Evolutionary conservation across 2,888 invertebrate species (phyloP), one percentile per base, ranked within the genome.

Genomic region (Lepetodrilus schrolli): DNA sequence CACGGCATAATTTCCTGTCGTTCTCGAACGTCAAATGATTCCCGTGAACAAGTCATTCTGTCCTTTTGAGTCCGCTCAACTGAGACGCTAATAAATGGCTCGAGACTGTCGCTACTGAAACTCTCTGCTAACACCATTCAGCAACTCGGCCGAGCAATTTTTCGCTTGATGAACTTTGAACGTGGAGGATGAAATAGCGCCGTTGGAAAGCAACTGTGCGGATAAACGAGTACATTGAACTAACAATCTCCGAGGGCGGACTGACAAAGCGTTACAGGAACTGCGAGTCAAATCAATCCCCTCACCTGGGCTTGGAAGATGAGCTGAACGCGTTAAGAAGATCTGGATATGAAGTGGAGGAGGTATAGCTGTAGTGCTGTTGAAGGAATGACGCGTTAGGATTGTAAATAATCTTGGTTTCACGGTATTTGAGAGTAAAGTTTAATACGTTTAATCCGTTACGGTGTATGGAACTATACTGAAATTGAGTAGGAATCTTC

Each of bases 81-180:
- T 30, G 58, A 30, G 30, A 34, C 58, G 13, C 30, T 58, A 58
- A 58, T 58, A 58, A 58, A 26, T 30, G 58, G 26, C 30, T 58
- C 58, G 30, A 58, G 34, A 58, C 58, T 58, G 58, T 30, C 58
- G 26, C 58, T 58, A 17, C 58, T 30, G 30, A 17, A 58, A 30
- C 34, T 34, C 17, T 17, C 58, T 30, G 26, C 26, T 30, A 58
- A 68, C n/a, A 23, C 43, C 68, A n/a, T 68, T 68, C 43, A 68
- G 26, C 13, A 30, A 68, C 26, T 43, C 68, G 68, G 43, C 68
- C 23, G 68, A 68, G 43, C 68, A 68, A 68, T 68, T 68, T 68
- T 47, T 68, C 68, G 68, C 68, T 47, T 68, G 68, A 26, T 23
- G 68, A n/a, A 8, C 21, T 34, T 23, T 47, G 37, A 68, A 47